Base-by-base conservation (phyloP, 2,113 vertebrate genomes). In the Alouatta palliata region DNA sequence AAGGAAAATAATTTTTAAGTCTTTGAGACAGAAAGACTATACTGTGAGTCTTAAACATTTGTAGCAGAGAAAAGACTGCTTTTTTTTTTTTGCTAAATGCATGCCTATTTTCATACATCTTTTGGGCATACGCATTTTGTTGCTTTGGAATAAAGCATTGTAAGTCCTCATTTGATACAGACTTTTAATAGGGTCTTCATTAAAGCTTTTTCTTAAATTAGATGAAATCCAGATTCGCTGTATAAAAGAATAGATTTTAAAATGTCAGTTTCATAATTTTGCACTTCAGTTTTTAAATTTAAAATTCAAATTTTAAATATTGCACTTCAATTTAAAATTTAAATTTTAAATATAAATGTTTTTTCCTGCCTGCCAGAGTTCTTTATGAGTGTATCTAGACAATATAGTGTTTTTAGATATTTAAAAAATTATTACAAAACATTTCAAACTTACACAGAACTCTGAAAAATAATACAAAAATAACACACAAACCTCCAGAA, bases 81-180 rank as follows among this genome's bases (percentile, higher is more conserved):
- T 90, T 87, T 56, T 79, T 61, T 61, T 64, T 30, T 52, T 45
- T 76, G 68, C 83, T 45, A 93, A 87, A 90, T 32, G 47, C 5
- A 90, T 20, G 85, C 13, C 40, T 92, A 52, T 64, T 93, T 96
- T 95, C 32, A 43, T 52, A 58, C 6, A 37, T 95, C 43, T 92
- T 88, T 96, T 73, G 84, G 76, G 58, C 30, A 73, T 23, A 43
- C 75, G 49, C 2, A 37, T 95, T 95, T 94, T 95, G 54, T 94
- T 97, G 73, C 52, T 97, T 91, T 90, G 87, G 49, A 90, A 64
- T 45, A 94, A 96, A 90, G 52, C 75, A 66, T 91, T 92, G 49
- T n/a, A 61, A 90, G 10, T 97, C 68, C 58, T 47, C 52, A 54
- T 47, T 96, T 80, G 71, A 75, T 61, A 45, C 70, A 87, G 43